Conservation (phyloP, 2,888 invertebrate genomes). For the Drosophila kanekoi region DNA sequence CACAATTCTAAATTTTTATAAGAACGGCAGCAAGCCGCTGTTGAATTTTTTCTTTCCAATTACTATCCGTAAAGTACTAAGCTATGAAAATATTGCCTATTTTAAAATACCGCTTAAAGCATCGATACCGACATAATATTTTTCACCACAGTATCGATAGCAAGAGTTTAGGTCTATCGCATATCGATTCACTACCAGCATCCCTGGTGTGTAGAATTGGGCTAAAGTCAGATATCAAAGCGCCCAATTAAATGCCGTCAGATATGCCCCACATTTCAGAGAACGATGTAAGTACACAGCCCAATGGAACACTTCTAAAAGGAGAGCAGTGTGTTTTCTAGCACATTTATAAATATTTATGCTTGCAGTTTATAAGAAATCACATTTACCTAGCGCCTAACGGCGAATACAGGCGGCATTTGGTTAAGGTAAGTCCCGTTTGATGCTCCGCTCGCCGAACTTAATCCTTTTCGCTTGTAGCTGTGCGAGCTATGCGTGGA, state of each 20-base stretch:
- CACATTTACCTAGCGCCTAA: slow-evolving; percentile 57
- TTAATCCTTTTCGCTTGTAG: slow-evolving; percentile 31
- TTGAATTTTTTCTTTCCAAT: not conserved
- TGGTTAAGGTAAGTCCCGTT: slow-evolving; percentile 46
- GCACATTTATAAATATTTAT: not conserved
- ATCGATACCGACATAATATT: not conserved
- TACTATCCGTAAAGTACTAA: too few species aligned
- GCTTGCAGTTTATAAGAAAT: slow-evolving; percentile 36
- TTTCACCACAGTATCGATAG: not conserved
- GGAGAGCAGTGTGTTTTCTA: too few species aligned
- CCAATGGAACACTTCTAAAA: too few species aligned
- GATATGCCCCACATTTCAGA: slow-evolving; percentile 37
- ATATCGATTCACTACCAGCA: slow-evolving; percentile 7
- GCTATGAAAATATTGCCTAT: not conserved
- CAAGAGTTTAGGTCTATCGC: not conserved
- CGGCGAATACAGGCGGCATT: slow-evolving; percentile 47
- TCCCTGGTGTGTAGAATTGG: slow-evolving; percentile 6
- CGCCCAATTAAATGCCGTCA: slow-evolving; percentile 31
- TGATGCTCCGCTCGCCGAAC: not conserved
- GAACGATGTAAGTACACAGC: slow-evolving; percentile 30
- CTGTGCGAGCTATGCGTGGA: slow-evolving; percentile 56
- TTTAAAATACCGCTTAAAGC: not conserved
- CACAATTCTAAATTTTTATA: not conserved
- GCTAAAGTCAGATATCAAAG: slow-evolving; percentile 8
- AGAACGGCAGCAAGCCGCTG: not conserved